These are phyloP conservation scores for Serranus cabrilla DNA, from an alignment of 2,797 vertebrate genomes.

Conservation along the genomic window DNA sequence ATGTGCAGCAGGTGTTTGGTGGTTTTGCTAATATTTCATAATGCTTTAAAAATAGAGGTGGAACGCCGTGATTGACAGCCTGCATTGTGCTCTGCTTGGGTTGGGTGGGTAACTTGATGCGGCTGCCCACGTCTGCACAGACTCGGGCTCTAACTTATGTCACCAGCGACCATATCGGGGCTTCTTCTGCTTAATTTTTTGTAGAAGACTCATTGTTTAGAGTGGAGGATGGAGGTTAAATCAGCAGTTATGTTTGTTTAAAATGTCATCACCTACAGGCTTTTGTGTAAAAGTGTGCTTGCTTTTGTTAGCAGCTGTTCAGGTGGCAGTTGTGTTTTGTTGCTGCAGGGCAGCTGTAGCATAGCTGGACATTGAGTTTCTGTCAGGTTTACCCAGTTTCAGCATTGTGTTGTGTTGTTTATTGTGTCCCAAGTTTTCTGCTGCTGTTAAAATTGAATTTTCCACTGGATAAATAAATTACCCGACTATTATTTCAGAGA, in stretches of 20 bases:
- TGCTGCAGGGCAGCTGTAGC: neutral
- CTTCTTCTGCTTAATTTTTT: no score
- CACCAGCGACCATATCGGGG: no score
- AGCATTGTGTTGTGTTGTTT: constrained; percentile 11
- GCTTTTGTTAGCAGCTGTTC: neutral
- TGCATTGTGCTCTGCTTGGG: no score
- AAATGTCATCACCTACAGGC: neutral
- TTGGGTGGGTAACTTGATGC: no score
- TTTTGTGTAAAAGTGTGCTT: neutral
- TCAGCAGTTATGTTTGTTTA: neutral
- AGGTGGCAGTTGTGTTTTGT: neutral
- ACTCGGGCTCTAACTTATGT: no score
- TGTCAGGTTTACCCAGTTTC: constrained; percentile 24
- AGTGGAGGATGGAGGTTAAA: no score
- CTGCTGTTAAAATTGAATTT: constrained; percentile 44
- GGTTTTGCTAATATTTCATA: no score
- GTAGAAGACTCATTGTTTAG: no score
- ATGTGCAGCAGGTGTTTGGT: no score
- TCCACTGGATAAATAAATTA: constrained; percentile 38
- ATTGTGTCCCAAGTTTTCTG: constrained; percentile 31
- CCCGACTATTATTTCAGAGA: constrained; percentile 5
- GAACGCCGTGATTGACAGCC: no score
- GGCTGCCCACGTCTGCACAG: no score
- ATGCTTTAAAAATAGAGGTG: no score
- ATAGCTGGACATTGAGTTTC: constrained; percentile 1